A percentile compares a stretch with the other conserved stretches of the same genome.
Conservation (phyloP, 2,113 vertebrate species). For the Syngnathoides biaculeatus region DNA sequence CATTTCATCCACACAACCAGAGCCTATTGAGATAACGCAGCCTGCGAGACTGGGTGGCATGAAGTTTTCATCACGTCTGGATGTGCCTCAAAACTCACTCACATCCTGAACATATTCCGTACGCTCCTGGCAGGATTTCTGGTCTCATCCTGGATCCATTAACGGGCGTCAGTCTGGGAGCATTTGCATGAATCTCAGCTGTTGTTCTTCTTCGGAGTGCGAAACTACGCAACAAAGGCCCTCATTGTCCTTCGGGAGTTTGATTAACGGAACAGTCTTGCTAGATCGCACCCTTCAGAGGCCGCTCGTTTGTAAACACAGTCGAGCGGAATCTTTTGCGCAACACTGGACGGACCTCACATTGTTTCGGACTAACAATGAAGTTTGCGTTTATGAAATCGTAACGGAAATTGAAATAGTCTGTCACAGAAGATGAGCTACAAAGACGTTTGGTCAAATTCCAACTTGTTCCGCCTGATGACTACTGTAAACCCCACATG, state of each 20-base stretch:
- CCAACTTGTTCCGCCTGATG: neutral
- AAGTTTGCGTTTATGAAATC: neutral
- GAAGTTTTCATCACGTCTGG: slow-evolving; percentile 25
- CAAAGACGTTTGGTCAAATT: neutral
- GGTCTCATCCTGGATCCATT: slow-evolving; percentile 25
- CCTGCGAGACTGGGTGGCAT: slow-evolving; percentile 36
- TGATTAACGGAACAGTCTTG: slow-evolving; percentile 21
- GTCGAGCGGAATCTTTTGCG: neutral
- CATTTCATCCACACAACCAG: slow-evolving; percentile 35
- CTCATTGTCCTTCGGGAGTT: slow-evolving; percentile 33
- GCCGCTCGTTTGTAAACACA: neutral
- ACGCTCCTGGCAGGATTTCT: slow-evolving; percentile 41
- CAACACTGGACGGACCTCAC: neutral
- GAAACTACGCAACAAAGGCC: slow-evolving; percentile 14
- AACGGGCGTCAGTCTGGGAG: slow-evolving; percentile 17
- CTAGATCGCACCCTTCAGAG: slow-evolving; percentile 1
- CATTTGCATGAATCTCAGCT: slow-evolving; percentile 7
- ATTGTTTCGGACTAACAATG: neutral
- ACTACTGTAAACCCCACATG: neutral
- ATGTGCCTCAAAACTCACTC: slow-evolving; percentile 16
- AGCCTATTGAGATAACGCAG: slow-evolving; percentile 19
- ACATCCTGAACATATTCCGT: slow-evolving; percentile 49
- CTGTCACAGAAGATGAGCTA: neutral
- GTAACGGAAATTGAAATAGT: neutral
- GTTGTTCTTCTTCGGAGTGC: slow-evolving; percentile 10